A percentile compares a stretch with the other conserved stretches of the same genome.
Conservation (phyloP, 2,113 vertebrate species). For the Aegotheles bennettii region DNA sequence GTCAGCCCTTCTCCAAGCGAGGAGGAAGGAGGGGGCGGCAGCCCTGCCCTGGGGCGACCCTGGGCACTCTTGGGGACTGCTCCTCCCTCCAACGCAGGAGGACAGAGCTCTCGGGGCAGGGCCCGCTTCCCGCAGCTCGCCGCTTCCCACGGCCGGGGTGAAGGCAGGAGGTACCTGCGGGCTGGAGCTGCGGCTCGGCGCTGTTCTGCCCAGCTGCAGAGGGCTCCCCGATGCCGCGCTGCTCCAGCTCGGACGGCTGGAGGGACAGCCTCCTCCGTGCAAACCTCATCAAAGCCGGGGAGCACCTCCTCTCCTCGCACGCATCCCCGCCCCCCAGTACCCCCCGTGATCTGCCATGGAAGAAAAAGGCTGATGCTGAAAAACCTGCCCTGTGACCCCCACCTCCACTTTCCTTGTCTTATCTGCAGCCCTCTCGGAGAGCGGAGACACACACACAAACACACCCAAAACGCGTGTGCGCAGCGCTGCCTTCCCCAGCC, state of each 20-base stretch:
- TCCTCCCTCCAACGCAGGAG: background rate
- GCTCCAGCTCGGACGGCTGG: too few relatives aligned
- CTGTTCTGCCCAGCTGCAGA: background rate
- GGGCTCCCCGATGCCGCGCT: background rate
- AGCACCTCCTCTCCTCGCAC: background rate
- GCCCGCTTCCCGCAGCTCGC: background rate
- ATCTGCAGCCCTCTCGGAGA: background rate
- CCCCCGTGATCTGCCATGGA: background rate
- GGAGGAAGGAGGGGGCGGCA: background rate
- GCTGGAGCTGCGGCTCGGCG: background rate
- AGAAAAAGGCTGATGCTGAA: background rate
- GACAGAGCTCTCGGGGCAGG: background rate
- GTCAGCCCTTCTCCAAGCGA: background rate
- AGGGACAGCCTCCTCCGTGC: background rate
- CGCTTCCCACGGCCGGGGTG: background rate
- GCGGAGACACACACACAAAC: too few relatives aligned
- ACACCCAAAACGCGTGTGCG: background rate
- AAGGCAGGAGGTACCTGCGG: background rate
- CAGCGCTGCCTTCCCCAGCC: background rate
- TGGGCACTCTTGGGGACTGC: background rate
- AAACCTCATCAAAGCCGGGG: background rate
- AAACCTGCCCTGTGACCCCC: background rate
- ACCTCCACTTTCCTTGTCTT: background rate
- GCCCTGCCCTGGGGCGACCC: background rate
- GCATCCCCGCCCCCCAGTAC: rapidly evolving